Base-by-base conservation (phyloP, 1,140 invertebrate genomes). In the Whitmania pigra region DNA sequence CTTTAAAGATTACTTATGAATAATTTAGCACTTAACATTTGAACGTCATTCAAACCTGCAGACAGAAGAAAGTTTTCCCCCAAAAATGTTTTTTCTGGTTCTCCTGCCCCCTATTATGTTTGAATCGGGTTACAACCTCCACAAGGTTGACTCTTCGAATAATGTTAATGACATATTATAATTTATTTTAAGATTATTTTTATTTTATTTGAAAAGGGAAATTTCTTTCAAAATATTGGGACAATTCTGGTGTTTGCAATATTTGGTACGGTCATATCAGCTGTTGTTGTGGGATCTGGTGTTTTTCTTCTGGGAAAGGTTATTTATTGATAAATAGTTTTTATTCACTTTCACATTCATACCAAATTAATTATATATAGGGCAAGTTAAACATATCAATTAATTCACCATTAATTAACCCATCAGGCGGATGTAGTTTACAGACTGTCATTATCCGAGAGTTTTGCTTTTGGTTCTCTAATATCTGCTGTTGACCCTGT, bases 401-500 rank as follows among this genome's bases (percentile, higher is more conserved):
- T 22, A 63, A 0, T 63, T 22, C 22, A 63, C 29, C 11, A 9
- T 57, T 57, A 25, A 20, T n/a, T 57, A 25, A 57, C 25, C 54
- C 2, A 57, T 3, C 76, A 88, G 86, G 85, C 86, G 67, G 83
- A 86, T 74, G 78, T 88, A 27, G 94, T 93, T 0, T 99, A 97
- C 81, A 87, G 88, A 78, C 83, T 97, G 40, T 90, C 88, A 82
- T 93, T 97, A 81, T 89, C 94, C 0, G 94, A 99, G 82, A 97
- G 93, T 75, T 97, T 98, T 87, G 94, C 95, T 0, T 98, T 98
- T 86, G 94, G 94, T 6, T 97, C 94, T 3, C 81, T 97, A 43
- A 97, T 98, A 79, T 97, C 93, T n/a, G 95, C 95, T 69, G 94
- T 99, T 20, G 95, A 98, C 85, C 95, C 95, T 6, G 95, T 99